phyloP scores from a whole-genome alignment of 2,113 vertebrate genomes.

The Helogale parvula region DNA sequence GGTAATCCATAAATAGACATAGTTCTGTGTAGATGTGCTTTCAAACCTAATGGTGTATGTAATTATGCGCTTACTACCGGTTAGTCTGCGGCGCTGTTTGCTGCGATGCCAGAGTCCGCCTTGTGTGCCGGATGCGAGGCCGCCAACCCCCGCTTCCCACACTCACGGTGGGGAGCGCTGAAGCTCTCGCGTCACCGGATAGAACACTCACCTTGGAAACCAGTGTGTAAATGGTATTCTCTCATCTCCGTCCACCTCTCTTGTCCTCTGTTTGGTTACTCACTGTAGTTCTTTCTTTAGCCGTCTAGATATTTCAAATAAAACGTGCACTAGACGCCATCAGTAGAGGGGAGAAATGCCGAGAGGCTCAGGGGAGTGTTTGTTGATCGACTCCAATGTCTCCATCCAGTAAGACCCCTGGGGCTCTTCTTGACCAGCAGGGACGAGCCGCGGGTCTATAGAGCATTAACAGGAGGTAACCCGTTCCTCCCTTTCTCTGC shows the following conservation, averaged over 20 bases:
- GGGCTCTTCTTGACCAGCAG: background rate
- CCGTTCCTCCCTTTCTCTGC: slow-evolving; percentile 45
- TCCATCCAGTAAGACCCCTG: background rate
- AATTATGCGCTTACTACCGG: slow-evolving; percentile 54
- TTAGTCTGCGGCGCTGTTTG: slow-evolving; percentile 46
- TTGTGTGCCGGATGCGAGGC: slow-evolving; percentile 26
- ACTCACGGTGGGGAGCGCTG: slow-evolving; percentile 25
- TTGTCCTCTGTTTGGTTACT: background rate
- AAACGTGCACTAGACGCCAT: background rate
- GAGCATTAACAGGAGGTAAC: background rate
- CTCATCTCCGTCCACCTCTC: background rate
- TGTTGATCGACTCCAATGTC: background rate
- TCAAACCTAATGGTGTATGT: slow-evolving; percentile 59
- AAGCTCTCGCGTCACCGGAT: slow-evolving; percentile 15
- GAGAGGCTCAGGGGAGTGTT: background rate
- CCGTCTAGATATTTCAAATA: background rate
- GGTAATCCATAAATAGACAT: slow-evolving; percentile 22
- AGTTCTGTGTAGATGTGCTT: slow-evolving; percentile 28
- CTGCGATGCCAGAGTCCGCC: slow-evolving; percentile 47
- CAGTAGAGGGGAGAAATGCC: background rate
- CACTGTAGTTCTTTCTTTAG: background rate
- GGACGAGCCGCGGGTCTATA: background rate
- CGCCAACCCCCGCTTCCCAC: background rate
- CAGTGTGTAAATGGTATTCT: background rate
- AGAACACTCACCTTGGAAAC: slow-evolving; percentile 53